Evolutionary conservation across 2,113 vertebrate species (phyloP), one percentile per base, ranked within the genome.

Genomic region (Zosterops hypoxanthus): DNA sequence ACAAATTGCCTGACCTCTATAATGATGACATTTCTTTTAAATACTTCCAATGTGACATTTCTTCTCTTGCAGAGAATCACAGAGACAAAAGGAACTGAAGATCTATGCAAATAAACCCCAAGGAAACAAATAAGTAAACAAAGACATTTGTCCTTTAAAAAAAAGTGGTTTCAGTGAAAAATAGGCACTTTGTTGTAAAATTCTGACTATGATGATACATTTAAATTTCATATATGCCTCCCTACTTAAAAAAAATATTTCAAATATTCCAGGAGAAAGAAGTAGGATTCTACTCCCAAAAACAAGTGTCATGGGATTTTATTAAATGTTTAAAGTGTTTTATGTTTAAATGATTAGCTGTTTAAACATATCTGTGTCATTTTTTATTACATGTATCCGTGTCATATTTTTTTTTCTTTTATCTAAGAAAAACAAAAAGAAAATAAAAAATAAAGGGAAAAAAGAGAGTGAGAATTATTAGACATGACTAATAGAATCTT

Each of bases 1-100:
- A 65, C 34, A 91, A 96, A 94, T 87, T 94, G n/a, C 15, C 75
- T 95, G 87, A 88, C 73, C 59, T 53, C 42, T 75, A 46, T 85
- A 87, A 85, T 56, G 46, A 52, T 61, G 23, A 34, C 1, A 49
- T 11, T 69, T 88, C n/a, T 89, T 95, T 82, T 71, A 91, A 93
- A 88, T 69, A 41, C 14, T 83, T 76, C 46, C 36, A 80, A 2
- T 59, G 33, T 17, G 25, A 20, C 59, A 46, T 86, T 91, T 94
- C 22, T 42, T 87, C 26, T 52, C 49, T 65, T 95, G 25, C 42
- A 89, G 25, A 81, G 34, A 29, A 61, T 33, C 29, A 18, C 7
- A 42, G 14, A 88, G 16, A 68, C 34, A 93, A 89, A 80, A 56
- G 61, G 14, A 66, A 34, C 13, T 56, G 52, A 71, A 82, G 21